A percentile compares a stretch with the other conserved stretches of the same genome.
These are phyloP conservation scores for Seriola aureovittata DNA, from an alignment of 2,113 vertebrate species.

Conservation along the genomic window DNA sequence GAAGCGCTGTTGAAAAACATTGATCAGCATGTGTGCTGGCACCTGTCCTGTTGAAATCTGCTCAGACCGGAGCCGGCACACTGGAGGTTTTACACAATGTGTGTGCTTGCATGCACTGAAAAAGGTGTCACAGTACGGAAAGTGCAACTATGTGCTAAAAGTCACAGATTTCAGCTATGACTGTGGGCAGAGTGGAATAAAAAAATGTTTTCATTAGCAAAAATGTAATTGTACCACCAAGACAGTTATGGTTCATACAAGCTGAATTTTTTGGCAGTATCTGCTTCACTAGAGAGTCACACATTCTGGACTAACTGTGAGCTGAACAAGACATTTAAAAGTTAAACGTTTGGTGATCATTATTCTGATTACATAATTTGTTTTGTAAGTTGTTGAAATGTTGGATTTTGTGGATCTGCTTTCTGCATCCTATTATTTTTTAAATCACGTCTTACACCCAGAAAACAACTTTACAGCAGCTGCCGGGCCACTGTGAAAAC, in stretches of 20 bases:
- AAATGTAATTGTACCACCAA: not conserved
- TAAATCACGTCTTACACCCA: not conserved
- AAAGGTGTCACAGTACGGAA: not conserved
- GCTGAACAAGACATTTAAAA: slow-evolving; percentile 43
- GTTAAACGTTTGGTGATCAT: slow-evolving; percentile 32
- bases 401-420: not conserved
- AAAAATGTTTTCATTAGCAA: not conserved
- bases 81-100: slow-evolving; percentile 13
- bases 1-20: slow-evolving; percentile 47
- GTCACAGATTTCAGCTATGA: not conserved
- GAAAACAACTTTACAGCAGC: not conserved
- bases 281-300: slow-evolving; percentile 58
- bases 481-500: not conserved
- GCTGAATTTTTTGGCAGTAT: slow-evolving; percentile 57
- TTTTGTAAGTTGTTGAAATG: slow-evolving; percentile 31
- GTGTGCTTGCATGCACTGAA: too few species aligned
- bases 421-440: slow-evolving; percentile 2
- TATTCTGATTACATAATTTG: slow-evolving; percentile 63
- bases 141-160: not conserved
- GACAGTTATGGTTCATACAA: slow-evolving; percentile 42
- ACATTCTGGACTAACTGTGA: slow-evolving; percentile 65
- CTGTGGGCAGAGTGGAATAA: not conserved
- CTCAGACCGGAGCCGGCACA: slow-evolving; percentile 27
- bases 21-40: slow-evolving; percentile 63
- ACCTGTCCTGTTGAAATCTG: slow-evolving; percentile 49